A percentile compares a stretch with the other conserved stretches of the same genome.
These are phyloP conservation scores for Pungitius pungitius DNA, from an alignment of 2,113 vertebrate genomes.

Conservation along the genomic window DNA sequence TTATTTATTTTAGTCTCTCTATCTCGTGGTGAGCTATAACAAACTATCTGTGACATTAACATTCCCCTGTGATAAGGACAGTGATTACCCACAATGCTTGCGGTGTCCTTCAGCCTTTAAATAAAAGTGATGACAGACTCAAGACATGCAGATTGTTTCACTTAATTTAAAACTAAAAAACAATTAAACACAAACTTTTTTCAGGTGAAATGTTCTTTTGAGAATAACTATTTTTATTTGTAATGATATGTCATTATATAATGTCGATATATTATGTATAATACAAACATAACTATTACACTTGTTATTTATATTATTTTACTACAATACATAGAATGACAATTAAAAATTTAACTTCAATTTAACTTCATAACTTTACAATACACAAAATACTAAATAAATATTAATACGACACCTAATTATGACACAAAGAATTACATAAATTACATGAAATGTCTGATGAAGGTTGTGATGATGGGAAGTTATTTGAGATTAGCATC, in stretches of 20 bases:
- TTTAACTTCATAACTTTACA: too few species aligned
- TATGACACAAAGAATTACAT: neutral
- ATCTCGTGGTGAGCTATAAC: slow-evolving; percentile 1
- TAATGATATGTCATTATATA: neutral
- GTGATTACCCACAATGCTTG: slow-evolving; percentile 33
- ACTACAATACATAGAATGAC: neutral
- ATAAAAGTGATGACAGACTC: slow-evolving; percentile 15
- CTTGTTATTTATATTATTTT: neutral
- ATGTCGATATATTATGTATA: neutral
- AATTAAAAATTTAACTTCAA: too few species aligned
- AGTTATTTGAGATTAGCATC: neutral
- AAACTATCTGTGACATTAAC: slow-evolving; percentile 12
- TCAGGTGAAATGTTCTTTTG: neutral
- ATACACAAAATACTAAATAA: too few species aligned
- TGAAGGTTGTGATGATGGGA: neutral
- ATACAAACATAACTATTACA: neutral
- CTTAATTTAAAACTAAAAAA: neutral
- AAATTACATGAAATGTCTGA: neutral
- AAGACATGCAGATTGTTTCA: neutral
- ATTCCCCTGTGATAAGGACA: slow-evolving; percentile 56
- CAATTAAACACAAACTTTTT: neutral
- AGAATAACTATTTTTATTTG: neutral
- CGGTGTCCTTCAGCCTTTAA: slow-evolving; percentile 24
- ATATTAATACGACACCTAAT: neutral
- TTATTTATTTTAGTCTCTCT: neutral